Evolutionary conservation across 2,113 vertebrate species (phyloP).

Genomic region (Leiothrix lutea): DNA sequence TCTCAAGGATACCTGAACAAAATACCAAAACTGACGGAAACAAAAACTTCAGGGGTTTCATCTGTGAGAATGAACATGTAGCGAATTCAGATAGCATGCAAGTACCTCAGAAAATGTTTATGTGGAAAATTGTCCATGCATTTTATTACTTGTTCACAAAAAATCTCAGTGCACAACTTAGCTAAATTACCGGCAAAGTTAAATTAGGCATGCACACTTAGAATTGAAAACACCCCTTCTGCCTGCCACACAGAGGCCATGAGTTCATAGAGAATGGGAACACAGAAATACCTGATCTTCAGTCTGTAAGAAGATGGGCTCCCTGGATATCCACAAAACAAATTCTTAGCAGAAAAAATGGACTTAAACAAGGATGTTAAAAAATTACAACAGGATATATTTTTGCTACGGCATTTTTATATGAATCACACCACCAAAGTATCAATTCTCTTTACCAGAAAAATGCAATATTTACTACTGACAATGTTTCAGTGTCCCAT

Average conservation of each 20-base stretch:
- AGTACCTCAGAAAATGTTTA: conserved; percentile 49
- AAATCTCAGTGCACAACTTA: conserved; percentile 58
- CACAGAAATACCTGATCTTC: neutral
- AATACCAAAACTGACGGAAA: conserved; percentile 21
- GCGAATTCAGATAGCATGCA: conserved; percentile 13
- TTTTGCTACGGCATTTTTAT: neutral
- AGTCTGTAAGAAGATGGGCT: neutral
- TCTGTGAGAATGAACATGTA: conserved; percentile 4
- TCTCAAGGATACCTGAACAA: conserved; percentile 53
- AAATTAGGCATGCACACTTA: conserved; percentile 55
- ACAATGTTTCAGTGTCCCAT: neutral
- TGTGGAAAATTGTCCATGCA: conserved; percentile 53
- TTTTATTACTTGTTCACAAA: conserved; percentile 61
- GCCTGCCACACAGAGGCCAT: neutral
- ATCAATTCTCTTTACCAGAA: neutral
- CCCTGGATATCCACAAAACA: neutral
- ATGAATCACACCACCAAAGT: neutral
- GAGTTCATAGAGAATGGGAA: neutral
- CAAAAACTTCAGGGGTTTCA: conserved; percentile 26
- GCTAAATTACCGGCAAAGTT: conserved; percentile 51
- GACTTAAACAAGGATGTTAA: neutral
- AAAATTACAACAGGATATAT: neutral
- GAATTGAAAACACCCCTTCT: conserved; percentile 20
- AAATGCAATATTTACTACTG: neutral
- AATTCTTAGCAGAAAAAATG: neutral